Base-by-base conservation (phyloP, 2,888 invertebrate species). In the Epistrophella euchroma region DNA sequence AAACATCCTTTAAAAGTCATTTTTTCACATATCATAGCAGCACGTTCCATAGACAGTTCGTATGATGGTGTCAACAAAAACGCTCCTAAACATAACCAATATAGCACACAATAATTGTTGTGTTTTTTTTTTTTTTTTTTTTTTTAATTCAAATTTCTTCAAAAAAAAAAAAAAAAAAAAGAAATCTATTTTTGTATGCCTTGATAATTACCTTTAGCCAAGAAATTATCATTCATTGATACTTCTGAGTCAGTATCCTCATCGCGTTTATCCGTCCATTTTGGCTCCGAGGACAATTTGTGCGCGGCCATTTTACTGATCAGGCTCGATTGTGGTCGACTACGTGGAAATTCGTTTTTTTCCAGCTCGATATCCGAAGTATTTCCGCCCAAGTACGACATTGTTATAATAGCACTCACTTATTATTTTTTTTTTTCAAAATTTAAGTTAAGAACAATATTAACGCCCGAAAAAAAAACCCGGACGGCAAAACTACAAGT, bases 1-100 rank as follows among this genome's bases (percentile, higher is more conserved):
- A 97, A 97, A 90, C 96, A 96, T 72, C 97, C 97, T 90, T 96
- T 95, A 93, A 97, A 97, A 93, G 96, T 96, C 95, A 97, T 96
- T 92, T 97, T 97, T 94, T 97, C 97, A 93, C 97, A 97, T 90
- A 97, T 96, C 89, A 96, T 94, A 52, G 96, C 96, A 3, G 97
- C 97, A 88, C 97, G 96, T 93, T 97, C 97, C 94, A 97, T 95
- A 91, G 96, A 96, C 89, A 97, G 94, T 90, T 97, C 97, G 93
- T 97, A 96, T 71, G 97, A 97, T 52, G 97, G 97, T 58, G 97
- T 97, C 89, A 97, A 93, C 66, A 97, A 94, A 92, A 97, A 97
- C 50, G 97, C 97, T 64, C 95, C 95, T 93, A 90, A 89, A 92
- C 64, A 28, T 19, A 43, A 66, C 32, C 47, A 58, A 58, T 72